These are phyloP conservation scores for Oreocharis arfaki DNA, from an alignment of 2,113 vertebrate species.

Conservation along the genomic window DNA sequence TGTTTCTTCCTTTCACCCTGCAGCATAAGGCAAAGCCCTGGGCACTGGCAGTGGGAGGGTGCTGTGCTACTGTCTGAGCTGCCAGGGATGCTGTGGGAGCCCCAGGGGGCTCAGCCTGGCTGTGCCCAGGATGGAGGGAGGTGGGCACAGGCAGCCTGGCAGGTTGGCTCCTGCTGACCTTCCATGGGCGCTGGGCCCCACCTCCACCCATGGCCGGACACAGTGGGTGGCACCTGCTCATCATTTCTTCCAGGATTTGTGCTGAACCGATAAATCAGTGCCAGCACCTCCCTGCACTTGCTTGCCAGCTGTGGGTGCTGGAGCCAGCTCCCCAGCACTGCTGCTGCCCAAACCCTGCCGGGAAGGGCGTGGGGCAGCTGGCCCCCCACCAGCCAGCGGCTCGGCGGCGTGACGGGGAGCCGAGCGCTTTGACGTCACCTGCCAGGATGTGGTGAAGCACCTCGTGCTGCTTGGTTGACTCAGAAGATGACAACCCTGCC, in stretches of 20 bases:
- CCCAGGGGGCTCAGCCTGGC: neutral
- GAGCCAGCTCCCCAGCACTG: neutral
- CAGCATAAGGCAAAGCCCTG: neutral
- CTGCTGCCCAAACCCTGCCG: neutral
- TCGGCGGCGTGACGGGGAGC: rapidly evolving
- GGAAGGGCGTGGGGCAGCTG: neutral
- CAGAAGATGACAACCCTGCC: neutral
- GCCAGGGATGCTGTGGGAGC: neutral
- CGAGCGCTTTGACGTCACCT: neutral
- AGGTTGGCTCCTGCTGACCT: neutral
- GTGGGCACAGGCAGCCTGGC: neutral
- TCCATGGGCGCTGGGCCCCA: neutral
- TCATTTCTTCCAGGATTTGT: neutral
- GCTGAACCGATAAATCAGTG: neutral
- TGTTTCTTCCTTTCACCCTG: neutral
- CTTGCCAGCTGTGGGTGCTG: neutral
- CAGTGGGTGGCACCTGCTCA: neutral
- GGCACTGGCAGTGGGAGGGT: neutral
- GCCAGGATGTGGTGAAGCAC: conserved; percentile 16
- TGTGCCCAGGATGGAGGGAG: neutral
- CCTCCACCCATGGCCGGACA: neutral
- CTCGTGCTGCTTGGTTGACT: conserved; percentile 5
- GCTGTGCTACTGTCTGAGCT: neutral
- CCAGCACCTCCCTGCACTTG: neutral
- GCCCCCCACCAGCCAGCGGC: neutral